A percentile compares a stretch with the other conserved stretches of the same genome.
Conservation (phyloP, 2,797 vertebrate species). For the Squalus acanthias region DNA sequence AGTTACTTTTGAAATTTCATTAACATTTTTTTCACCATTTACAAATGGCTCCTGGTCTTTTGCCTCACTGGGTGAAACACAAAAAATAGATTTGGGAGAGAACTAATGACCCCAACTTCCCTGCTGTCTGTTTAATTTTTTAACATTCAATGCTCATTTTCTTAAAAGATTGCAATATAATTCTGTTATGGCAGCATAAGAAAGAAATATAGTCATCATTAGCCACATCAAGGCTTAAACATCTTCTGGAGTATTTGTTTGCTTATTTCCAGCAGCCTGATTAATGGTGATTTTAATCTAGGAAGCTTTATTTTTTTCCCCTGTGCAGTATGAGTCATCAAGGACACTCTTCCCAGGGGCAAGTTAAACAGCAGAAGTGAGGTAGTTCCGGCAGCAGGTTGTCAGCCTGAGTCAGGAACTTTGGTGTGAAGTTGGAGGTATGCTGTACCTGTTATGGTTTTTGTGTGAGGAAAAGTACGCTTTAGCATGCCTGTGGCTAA, state of each 20-base stretch:
- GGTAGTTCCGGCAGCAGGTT: no score
- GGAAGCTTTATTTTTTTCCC: neutral
- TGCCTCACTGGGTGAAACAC: neutral
- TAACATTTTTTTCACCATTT: neutral
- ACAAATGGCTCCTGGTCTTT: neutral
- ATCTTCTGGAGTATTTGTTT: neutral
- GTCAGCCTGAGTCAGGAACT: neutral
- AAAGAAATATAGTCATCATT: neutral
- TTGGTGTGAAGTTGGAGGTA: neutral
- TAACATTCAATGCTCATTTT: neutral
- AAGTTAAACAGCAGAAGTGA: neutral
- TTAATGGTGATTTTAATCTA: slow-evolving; percentile 2
- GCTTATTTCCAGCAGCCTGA: neutral
- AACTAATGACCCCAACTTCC: neutral
- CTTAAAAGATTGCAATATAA: neutral
- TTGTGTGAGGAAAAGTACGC: neutral
- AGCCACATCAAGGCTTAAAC: neutral
- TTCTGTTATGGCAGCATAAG: neutral
- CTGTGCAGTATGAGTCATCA: neutral
- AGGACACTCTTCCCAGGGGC: neutral
- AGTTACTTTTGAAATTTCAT: neutral
- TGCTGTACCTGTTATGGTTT: neutral
- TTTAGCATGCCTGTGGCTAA: neutral
- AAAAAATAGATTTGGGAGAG: neutral
- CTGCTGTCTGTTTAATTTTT: neutral